Evolutionary conservation across 2,888 invertebrate genomes (phyloP).

Genomic region (Halictus quadricinctus): DNA sequence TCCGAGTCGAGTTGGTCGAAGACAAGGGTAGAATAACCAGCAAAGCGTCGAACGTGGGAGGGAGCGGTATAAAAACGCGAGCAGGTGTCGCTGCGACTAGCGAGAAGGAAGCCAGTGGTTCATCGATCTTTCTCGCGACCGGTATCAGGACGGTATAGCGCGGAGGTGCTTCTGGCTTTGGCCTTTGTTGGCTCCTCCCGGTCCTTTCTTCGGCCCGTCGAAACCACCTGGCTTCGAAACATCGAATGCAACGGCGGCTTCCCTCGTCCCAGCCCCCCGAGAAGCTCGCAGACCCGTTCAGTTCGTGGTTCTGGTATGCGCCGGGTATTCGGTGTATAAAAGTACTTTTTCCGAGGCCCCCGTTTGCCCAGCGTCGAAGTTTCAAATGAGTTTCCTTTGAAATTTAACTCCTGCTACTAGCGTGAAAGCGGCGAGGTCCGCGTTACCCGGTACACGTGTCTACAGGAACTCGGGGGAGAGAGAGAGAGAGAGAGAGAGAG

Average conservation of each 20-base stretch:
- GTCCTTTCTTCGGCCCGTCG: constrained; percentile 59
- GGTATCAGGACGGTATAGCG: constrained; percentile 53
- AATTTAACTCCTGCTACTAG: constrained; percentile 64
- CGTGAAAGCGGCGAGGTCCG: constrained; percentile 44
- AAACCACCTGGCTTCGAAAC: constrained; percentile 65
- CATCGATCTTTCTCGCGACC: constrained; percentile 53
- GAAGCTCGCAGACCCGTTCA: constrained; percentile 41
- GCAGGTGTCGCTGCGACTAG: constrained; percentile 37
- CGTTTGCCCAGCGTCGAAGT: constrained; percentile 68
- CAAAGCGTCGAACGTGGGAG: not conserved
- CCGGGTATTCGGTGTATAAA: constrained; percentile 59
- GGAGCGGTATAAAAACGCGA: not conserved
- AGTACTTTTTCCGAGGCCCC: constrained; percentile 67
- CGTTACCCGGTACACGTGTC: constrained; percentile 23
- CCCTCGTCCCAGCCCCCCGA: constrained; percentile 32
- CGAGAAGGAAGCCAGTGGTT: constrained; percentile 39
- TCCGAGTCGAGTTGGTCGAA: not conserved
- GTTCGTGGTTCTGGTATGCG: constrained; percentile 43
- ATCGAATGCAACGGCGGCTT: constrained; percentile 46
- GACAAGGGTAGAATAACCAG: not conserved
- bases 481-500: not conserved
- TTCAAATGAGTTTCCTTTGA: constrained; percentile 69
- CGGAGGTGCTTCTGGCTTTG: constrained; percentile 45
- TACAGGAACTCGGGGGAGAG: not conserved
- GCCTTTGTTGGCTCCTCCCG: constrained; percentile 50